Base-by-base conservation (phyloP, 1,140 invertebrate genomes). In the Coelopa frigida region DNA sequence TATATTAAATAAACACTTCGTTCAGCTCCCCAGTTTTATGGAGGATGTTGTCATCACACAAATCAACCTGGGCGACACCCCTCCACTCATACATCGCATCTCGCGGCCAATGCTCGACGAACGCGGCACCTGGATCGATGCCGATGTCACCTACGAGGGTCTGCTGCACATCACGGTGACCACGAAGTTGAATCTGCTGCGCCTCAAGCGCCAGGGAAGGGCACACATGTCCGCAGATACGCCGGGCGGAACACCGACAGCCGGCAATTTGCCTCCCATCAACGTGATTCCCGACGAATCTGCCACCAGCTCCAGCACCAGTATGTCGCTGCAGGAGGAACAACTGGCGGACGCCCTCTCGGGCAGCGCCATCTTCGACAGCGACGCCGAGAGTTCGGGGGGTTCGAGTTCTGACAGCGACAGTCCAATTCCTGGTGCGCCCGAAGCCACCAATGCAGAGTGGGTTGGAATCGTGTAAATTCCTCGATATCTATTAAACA, bases 181-280 rank as follows among this genome's bases (percentile, higher is more conserved):
- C 59, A 98, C 94, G 0, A 93, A 95, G 68, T 71, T 98, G 21
- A 97, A 98, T 74, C 73, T 98, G 27, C 82, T 97, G 80, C 94
- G 91, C 61, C 73, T 97, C 7, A 58, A 51, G 22, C 64, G 56
- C 17, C 48, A 48, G 21, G 56, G 49, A 47, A 57, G 26, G 29
- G 14, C 31, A 17, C 43, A 33, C 11, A 15, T 17, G 15, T 14
- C 26, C 1, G 11, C 41, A 12, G 14, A 26, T 5, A 22, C 33
- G 17, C 21, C 21, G 26, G 27, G 33, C 23, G 27, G 33, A 29
- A 18, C 22, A 20, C 35, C 37, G 14, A 27, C 22, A 8, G 18
- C 32, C 3, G 39, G 23, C 21, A 40, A n/a, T 8, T 11, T 24
- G n/a, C 38, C 46, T 18, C 46, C 46, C 12, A 40, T 47, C 12